Base-by-base conservation (phyloP, 2,797 vertebrate species). In the Anas acuta region DNA sequence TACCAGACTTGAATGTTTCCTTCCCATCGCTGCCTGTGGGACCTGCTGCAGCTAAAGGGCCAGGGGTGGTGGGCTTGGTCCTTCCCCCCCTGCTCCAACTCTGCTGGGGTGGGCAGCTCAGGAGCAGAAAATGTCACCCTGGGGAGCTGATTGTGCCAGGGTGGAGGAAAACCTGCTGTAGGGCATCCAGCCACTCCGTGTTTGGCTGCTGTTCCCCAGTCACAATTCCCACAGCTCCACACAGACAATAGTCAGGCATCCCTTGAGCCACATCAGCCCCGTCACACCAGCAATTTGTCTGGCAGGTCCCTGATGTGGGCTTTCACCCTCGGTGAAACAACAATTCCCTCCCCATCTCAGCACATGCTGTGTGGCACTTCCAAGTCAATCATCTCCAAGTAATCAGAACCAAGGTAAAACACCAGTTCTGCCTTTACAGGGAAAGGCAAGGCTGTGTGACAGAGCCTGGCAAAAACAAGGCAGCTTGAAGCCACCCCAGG, bases 11-110 rank as follows among this genome's bases (percentile, higher is more conserved):
- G 22, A 33, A 58, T 41, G 33, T 32, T 33, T 73, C 61, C 22
- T 84, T 81, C 57, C 25, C 2, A 1, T 26, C 1, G 0, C 25
- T n/a, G 4, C 3, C 43, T 71, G 70, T 9, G 61, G 15, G 71
- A 66, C 57, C 21, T 70, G 28, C 70, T 33, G 33, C 54, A 84
- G 32, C 21, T 54, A 23, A 58, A 41, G 0, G 2, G 37, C 37
- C 37, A 37, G 37, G 37, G 37, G 37, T 37, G 37, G 37, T 37
- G 37, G 37, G 10, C 33, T 78, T 54, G 43, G 41, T 14, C 22
- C 9, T 7, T 72, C 39, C 5, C 11, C 13, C 47, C 22, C 47
- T 49, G 22, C 47, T 23, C 25, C 32, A 64, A 30, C 65, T 66
- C 47, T 45, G 26, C 33, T 51, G 51, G 26, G 35, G 28, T 43